phyloP scores from a whole-genome alignment of 2,797 vertebrate species.

The Lacerta viridis region DNA sequence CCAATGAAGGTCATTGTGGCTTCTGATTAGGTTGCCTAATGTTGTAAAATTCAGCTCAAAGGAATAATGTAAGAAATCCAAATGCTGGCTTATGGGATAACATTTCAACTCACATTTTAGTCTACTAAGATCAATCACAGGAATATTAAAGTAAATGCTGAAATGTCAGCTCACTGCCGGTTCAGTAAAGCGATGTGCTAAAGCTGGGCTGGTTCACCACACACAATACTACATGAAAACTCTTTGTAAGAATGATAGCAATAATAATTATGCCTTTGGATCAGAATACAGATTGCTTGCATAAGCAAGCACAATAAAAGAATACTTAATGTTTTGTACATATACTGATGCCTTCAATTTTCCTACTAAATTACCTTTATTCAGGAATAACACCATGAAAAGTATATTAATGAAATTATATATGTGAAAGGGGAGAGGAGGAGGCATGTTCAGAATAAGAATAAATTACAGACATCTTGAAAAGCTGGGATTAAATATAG shows the following conservation, averaged over 20 bases:
- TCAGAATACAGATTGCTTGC: neutral
- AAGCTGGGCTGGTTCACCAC: neutral
- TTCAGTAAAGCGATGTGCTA: slow-evolving; percentile 11
- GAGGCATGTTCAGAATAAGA: neutral
- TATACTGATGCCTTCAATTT: neutral
- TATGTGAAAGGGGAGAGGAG: neutral
- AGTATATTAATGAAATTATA: neutral
- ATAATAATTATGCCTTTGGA: neutral
- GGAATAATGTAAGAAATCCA: slow-evolving; percentile 45
- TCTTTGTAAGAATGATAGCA: neutral
- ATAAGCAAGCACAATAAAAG: neutral
- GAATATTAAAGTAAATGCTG: slow-evolving; percentile 48
- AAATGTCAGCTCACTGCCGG: slow-evolving; percentile 33
- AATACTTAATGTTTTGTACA: neutral
- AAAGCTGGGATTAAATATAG: neutral
- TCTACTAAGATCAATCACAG: slow-evolving; percentile 33
- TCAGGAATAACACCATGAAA: neutral
- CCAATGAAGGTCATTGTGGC: slow-evolving; percentile 53
- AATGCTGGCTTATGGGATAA: slow-evolving; percentile 54
- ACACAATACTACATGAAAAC: slow-evolving; percentile 2
- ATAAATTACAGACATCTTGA: neutral
- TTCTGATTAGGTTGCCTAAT: slow-evolving; percentile 51
- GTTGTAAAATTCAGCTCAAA: slow-evolving; percentile 52
- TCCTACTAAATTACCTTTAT: slow-evolving; percentile 3
- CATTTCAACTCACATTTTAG: slow-evolving; percentile 44